Evolutionary conservation across 2,113 vertebrate species (phyloP).

Genomic region (Austrofundulus limnaeus): DNA sequence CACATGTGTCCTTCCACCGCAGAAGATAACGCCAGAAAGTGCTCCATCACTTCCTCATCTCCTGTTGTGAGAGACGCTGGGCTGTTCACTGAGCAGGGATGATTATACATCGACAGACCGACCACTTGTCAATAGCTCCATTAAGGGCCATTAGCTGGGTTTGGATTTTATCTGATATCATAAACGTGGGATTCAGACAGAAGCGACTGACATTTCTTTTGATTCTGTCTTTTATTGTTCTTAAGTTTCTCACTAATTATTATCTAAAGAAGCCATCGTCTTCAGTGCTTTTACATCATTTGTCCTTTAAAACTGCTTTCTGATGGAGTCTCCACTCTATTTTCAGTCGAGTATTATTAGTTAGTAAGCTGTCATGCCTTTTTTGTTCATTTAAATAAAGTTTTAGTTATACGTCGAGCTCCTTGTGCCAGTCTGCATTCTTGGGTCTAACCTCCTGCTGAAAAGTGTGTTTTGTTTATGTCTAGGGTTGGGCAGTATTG

Average conservation of each 20-base stretch:
- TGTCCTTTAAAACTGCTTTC: too few relatives aligned
- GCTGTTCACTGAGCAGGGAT: constrained; percentile 42
- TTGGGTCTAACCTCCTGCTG: too few relatives aligned
- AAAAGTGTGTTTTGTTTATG: too few relatives aligned
- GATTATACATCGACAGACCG: constrained; percentile 64
- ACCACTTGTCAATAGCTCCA: constrained; percentile 53
- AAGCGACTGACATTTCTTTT: neutral
- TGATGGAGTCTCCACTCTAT: too few relatives aligned
- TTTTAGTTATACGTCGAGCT: too few relatives aligned
- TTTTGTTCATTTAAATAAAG: too few relatives aligned
- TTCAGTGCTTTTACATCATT: too few relatives aligned
- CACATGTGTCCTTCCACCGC: constrained; percentile 60
- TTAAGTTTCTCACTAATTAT: neutral
- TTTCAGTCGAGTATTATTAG: too few relatives aligned
- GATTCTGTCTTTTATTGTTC: neutral
- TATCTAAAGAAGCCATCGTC: too few relatives aligned
- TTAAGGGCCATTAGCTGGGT: constrained; percentile 52
- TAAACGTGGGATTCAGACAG: constrained; percentile 8
- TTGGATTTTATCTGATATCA: constrained; percentile 27
- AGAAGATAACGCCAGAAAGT: constrained; percentile 38
- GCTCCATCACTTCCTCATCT: constrained; percentile 51
- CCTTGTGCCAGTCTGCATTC: too few relatives aligned
- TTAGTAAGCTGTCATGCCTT: too few relatives aligned
- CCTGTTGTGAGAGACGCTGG: constrained; percentile 50
- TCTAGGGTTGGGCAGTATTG: too few relatives aligned